Percentiles rank a stretch among this genome's conserved stretches.
These are phyloP conservation scores for Macrotus californicus DNA, from an alignment of 2,113 vertebrate genomes.

Conservation along the genomic window DNA sequence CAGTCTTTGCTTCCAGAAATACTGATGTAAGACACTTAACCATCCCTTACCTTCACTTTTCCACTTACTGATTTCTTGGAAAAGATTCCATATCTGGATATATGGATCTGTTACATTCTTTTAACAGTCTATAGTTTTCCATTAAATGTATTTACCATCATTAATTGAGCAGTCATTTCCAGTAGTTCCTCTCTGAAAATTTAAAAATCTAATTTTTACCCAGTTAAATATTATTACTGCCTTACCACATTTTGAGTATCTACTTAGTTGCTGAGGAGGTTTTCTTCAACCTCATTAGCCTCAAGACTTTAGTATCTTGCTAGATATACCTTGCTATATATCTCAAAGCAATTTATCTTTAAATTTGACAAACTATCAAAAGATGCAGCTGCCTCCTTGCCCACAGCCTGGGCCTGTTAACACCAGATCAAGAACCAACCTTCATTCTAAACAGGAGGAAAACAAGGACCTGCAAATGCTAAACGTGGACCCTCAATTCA, in stretches of 20 bases:
- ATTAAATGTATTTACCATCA: slow-evolving; percentile 20
- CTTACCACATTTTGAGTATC: slow-evolving; percentile 31
- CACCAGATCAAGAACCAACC: not conserved
- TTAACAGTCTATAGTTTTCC: not conserved
- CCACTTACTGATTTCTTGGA: slow-evolving; percentile 5
- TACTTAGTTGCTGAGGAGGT: not conserved
- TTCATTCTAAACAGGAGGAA: not conserved
- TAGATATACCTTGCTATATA: not conserved
- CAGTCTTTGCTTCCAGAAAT: slow-evolving; percentile 1
- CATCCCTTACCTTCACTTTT: not conserved
- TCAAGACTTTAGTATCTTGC: slow-evolving; percentile 32
- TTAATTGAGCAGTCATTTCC: slow-evolving; percentile 34
- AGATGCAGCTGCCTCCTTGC: not conserved
- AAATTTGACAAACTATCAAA: not conserved
- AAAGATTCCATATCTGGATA: not conserved
- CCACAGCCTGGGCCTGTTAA: not conserved
- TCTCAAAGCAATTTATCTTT: slow-evolving; percentile 15
- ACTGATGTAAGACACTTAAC: not conserved
- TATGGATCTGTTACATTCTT: not conserved
- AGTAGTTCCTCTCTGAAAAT: slow-evolving; percentile 27
- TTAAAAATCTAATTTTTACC: slow-evolving; percentile 45
- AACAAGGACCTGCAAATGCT: not conserved
- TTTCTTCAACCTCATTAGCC: slow-evolving; percentile 10
- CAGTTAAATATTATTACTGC: slow-evolving; percentile 37
- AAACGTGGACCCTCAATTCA: not conserved